A percentile compares a stretch with the other conserved stretches of the same genome.
Conservation (phyloP, 2,797 vertebrate species). For the Anabacerthia variegaticeps region DNA sequence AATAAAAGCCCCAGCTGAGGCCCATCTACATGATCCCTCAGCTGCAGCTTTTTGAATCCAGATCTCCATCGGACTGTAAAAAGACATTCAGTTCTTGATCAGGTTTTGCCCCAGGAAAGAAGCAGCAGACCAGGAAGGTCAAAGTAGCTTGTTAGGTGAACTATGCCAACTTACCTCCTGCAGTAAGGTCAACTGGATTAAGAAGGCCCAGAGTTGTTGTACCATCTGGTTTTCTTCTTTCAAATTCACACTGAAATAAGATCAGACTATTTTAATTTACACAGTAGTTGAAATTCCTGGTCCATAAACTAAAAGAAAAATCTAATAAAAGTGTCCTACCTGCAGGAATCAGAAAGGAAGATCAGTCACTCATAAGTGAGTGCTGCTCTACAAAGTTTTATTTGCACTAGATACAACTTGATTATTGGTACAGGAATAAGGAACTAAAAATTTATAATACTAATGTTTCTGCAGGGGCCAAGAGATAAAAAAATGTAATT, state of each 20-base stretch:
- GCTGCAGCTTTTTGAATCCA: neutral
- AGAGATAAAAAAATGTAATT: neutral
- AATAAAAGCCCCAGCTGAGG: neutral
- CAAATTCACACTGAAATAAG: constrained; percentile 88
- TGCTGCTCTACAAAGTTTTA: neutral
- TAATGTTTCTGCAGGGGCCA: neutral
- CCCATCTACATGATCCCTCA: fast-evolving
- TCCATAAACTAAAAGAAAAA: neutral
- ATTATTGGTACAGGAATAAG: neutral
- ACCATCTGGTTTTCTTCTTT: constrained; percentile 88
- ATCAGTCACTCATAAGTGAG: neutral
- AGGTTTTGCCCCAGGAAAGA: neutral
- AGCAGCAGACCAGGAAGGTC: neutral
- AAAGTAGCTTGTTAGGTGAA: neutral
- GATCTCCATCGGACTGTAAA: neutral
- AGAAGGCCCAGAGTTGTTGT: constrained; percentile 93
- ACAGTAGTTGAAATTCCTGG: neutral
- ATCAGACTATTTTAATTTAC: neutral
- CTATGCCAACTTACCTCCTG: constrained; percentile 78
- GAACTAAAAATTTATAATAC: neutral
- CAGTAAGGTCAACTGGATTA: constrained; percentile 85
- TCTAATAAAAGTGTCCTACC: neutral
- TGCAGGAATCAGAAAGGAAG: neutral
- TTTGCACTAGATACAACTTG: neutral
- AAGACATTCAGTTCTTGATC: neutral